Conservation (phyloP, 2,797 vertebrate genomes). For the Crocodylus rhombifer region DNA sequence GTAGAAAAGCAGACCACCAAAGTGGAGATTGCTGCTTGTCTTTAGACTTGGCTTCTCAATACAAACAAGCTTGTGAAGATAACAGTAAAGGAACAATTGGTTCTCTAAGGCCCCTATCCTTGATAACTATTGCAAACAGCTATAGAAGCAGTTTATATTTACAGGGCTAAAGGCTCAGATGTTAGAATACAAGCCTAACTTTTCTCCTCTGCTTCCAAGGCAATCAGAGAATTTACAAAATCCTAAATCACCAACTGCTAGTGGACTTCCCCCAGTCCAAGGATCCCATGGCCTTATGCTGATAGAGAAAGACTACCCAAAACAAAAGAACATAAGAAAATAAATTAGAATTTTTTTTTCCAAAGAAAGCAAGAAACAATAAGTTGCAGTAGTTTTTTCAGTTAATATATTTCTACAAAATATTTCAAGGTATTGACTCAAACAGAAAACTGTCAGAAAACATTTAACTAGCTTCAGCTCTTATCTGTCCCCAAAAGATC, state of each 20-base stretch:
- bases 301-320: background rate
- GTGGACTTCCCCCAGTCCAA: too few relatives aligned
- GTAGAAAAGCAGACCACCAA: background rate
- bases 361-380: background rate
- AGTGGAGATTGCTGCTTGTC: background rate
- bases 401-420: constrained; percentile 22
- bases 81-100: background rate
- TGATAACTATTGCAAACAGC: background rate
- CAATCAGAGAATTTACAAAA: background rate
- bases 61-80: background rate
- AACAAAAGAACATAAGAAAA: background rate
- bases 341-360: background rate
- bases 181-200: background rate
- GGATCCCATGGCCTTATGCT: too few relatives aligned
- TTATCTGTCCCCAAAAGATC: constrained; percentile 27
- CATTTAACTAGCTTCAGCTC: constrained; percentile 25
- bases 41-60: background rate
- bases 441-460: constrained; percentile 3
- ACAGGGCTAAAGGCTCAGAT: background rate
- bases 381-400: background rate
- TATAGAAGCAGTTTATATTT: background rate
- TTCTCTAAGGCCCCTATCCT: background rate
- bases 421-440: constrained; percentile 10
- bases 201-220: background rate
- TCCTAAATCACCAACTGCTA: background rate